Evolutionary conservation across 2,888 invertebrate genomes (phyloP).

Genomic region (Drosophila ustulata): DNA sequence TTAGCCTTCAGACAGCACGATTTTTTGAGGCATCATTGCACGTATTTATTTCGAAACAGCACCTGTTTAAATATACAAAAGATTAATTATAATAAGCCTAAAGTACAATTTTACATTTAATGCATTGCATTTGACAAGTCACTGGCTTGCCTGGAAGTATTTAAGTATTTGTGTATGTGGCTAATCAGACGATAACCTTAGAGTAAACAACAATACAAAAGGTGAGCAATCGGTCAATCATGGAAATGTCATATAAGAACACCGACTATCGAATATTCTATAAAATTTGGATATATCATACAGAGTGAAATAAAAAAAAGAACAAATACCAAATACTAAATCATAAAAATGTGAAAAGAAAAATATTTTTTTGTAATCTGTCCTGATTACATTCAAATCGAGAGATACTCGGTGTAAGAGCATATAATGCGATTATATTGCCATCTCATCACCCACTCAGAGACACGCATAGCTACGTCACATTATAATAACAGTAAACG

Average conservation of each 20-base stretch:
- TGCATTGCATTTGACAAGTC: neutral
- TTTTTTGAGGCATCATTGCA: neutral
- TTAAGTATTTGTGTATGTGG: constrained; percentile 1
- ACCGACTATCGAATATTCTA: neutral
- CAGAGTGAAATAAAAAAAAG: neutral
- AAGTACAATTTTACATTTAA: neutral
- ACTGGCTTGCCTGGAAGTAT: neutral
- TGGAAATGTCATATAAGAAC: neutral
- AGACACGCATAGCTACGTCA: constrained; percentile 33
- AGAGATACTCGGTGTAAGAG: neutral
- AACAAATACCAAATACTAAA: too few relatives aligned
- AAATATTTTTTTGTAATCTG: neutral
- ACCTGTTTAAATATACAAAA: constrained; percentile 9
- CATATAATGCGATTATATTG: constrained; percentile 14
- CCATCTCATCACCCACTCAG: constrained; percentile 28
- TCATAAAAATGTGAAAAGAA: neutral
- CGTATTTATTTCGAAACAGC: neutral
- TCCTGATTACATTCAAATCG: neutral
- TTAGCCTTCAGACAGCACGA: neutral
- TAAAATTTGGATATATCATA: neutral
- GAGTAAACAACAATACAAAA: neutral
- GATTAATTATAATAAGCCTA: neutral
- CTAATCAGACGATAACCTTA: constrained; percentile 9
- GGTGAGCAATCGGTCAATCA: constrained; percentile 9
- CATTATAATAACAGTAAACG: constrained; percentile 43